These are phyloP conservation scores for Cheilinus undulatus DNA, from an alignment of 2,113 vertebrate genomes.

Conservation along the genomic window DNA sequence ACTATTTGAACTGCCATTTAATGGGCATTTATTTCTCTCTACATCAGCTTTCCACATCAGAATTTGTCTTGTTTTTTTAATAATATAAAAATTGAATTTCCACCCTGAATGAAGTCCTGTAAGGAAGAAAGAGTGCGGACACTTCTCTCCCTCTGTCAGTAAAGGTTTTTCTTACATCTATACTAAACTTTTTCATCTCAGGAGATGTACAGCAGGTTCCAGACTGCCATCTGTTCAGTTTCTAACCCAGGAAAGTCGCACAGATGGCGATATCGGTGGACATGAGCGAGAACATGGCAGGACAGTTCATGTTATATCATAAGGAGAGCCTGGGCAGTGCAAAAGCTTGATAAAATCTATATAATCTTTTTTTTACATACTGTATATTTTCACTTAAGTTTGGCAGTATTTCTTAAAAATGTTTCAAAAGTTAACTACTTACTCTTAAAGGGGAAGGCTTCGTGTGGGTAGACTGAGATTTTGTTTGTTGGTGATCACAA, in stretches of 20 bases:
- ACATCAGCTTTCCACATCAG: no score
- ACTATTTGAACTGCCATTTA: no score
- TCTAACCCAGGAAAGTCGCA: neutral
- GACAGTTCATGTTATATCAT: neutral
- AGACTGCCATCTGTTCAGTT: neutral
- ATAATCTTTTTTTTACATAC: neutral
- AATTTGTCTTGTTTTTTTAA: no score
- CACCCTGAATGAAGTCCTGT: neutral
- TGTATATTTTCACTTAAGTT: neutral
- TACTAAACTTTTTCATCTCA: neutral
- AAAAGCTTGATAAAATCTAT: neutral
- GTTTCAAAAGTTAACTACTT: neutral
- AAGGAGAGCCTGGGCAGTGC: neutral
- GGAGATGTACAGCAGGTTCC: neutral
- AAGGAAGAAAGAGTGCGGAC: neutral
- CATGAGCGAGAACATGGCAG: neutral
- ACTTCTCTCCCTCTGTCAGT: neutral
- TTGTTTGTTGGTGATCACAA: neutral
- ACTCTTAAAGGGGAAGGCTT: neutral
- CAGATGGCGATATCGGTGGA: neutral
- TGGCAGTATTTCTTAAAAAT: neutral
- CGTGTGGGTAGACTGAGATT: no score
- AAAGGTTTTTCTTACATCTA: neutral
- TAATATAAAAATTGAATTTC: neutral
- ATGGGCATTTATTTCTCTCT: no score